Evolutionary conservation across 2,888 invertebrate species (phyloP), one percentile per base, ranked within the genome.

Genomic region (Ophraella communa): DNA sequence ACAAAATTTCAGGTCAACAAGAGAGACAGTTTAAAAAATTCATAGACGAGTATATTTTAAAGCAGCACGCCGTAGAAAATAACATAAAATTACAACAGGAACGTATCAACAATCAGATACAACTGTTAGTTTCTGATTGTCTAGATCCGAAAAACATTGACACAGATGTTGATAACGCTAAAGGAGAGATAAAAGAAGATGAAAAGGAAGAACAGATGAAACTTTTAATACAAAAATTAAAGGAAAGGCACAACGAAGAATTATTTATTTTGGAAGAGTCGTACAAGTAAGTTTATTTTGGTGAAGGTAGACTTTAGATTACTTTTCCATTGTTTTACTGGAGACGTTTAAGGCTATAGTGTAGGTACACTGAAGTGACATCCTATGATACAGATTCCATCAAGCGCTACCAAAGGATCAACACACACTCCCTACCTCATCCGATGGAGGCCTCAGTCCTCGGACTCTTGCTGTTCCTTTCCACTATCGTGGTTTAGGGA

Each of bases 231-330:
- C 81, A 82, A 35, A 84, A 85, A 0, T 75, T 88, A 73, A 78
- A 75, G 65, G 85, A 86, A 69, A 84, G 87, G 69, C 88, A 88
- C 62, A 84, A 86, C 44, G 88, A 87, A 69, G 88, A 88, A 78
- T 83, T 87, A 39, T 87, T 87, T 77, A 77, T 88, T 35, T 83
- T 88, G 83, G 88, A 88, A 76, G 87, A 86, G 63, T 88, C 88
- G 0, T 88, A 87, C 70, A 87, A 87, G 88, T 87, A 79, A 71
- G 75, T 68, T 58, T 44, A 4, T 11, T 21, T 55, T 21, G 18
- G 14, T 14, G n/a, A 35, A 30, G n/a, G n/a, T 17, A 14, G 10
- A 17, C 4, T 51, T 23, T 14, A 27, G 14, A 17, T 24, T 1
- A n/a, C 1, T 51, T 24, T 24, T 49, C 17, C 3, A 33, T 4